Evolutionary conservation across 2,888 invertebrate species (phyloP), one percentile per base, ranked within the genome.

Genomic region (Nezara viridula): DNA sequence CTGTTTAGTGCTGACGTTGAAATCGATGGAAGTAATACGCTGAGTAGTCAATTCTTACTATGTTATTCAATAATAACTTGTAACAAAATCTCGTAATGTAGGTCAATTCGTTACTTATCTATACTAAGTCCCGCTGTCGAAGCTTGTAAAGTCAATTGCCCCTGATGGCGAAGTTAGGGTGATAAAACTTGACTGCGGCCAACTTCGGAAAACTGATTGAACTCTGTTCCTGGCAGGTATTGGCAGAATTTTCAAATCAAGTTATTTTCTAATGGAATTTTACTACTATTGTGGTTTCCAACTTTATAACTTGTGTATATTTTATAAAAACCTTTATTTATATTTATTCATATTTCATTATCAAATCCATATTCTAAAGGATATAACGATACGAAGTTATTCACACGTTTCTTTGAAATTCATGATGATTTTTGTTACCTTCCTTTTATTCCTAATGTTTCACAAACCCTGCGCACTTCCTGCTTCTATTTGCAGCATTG

Each of bases 61-160:
- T 16, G 66, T 73, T 73, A 73, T 73, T 37, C 66, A 19, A 37
- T 73, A 37, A 73, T 37, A 37, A 19, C 19, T 73, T 27, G 32
- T 73, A 73, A 73, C 66, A 73, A 73, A 73, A 73, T 73, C 37
- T 73, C 16, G 9, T 19, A 73, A 73, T 73, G 14, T 73, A 37
- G 66, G 66, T 73, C 66, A 73, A 37, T 37, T 21, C 32, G 66
- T 37, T 37, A 73, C 66, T 73, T 73, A 32, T 2, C 5, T 60
- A 27, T 27, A 37, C 21, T 73, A 73, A 32, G 66, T 21, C 66
- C 37, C 7, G 32, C 66, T 37, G 66, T 37, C 21, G 37, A 37
- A 6, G 19, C 32, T 73, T 73, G 19, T 37, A 9, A 73, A 73
- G 37, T 73, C 66, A 37, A 73, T 73, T 73, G 19, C 37, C 66